Evolutionary conservation across 2,888 invertebrate species (phyloP), one percentile per base, ranked within the genome.

Genomic region (Anoncus sp.): DNA sequence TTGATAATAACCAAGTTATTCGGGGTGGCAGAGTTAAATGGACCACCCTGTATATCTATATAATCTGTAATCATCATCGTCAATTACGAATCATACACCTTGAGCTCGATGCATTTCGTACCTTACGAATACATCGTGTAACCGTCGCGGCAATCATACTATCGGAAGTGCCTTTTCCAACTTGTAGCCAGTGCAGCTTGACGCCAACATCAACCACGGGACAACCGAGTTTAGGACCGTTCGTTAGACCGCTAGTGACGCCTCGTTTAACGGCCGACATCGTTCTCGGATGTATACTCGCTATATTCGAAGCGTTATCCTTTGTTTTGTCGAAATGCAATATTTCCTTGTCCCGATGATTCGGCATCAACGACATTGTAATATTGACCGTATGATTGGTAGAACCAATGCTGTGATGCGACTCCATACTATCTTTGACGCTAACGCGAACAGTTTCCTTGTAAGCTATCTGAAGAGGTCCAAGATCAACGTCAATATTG

Each of bases 381-480:
- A 96, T 88, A 49, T 92, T 93, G 49, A 96, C 94, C 75, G 89
- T 87, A 81, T 96, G 95, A 57, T 92, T 93, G 1, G 91, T 90
- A 53, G 91, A 92, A 1, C 95, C 95, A 20, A 97, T 93, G 86
- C 92, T 94, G 80, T 95, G 93, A 85, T 96, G 94, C 1, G 95
- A 91, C 1, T 88, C 84, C 40, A 93, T 89, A 0, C 93, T 93
- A 24, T 93, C 92, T 31, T 89, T 92, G 0, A 91, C 90, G 20
- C 82, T 49, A 0, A 91, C 91, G 0, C 90, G 82, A 53, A 97
- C 92, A 0, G 95, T 93, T 92, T 98, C 98, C 72, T 95, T 94
- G 90, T 99, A 99, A 1, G 98, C 96, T 53, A 99, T 98, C 93
- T 97, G 98, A 22, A 99, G 91, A 0, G 97, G 95, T 0, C 99